phyloP scores from a whole-genome alignment of 2,113 vertebrate species.

The Rallus limicola region DNA sequence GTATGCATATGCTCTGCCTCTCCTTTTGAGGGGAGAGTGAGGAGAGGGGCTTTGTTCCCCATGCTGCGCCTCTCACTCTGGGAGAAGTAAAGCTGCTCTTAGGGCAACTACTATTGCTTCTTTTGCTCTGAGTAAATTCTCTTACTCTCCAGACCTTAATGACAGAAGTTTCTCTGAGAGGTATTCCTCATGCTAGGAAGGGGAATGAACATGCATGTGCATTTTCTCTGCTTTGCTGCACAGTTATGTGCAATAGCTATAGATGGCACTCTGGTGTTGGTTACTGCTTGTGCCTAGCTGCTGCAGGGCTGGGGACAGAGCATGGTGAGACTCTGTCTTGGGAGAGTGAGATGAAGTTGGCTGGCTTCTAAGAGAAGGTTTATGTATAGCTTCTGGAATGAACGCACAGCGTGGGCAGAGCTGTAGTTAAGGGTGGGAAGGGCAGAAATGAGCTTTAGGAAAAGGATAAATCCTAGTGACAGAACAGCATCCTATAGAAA shows the following conservation, averaged over 20 bases:
- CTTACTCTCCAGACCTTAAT: not conserved
- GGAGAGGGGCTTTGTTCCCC: not conserved
- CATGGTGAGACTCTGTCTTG: not conserved
- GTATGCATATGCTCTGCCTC: constrained; percentile 47
- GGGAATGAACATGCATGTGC: not conserved
- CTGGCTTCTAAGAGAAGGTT: not conserved
- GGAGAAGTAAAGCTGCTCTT: not conserved
- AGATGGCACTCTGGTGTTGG: constrained; percentile 9
- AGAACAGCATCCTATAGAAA: not conserved
- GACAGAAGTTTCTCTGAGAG: not conserved
- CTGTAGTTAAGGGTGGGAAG: not conserved
- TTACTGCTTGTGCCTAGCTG: accelerated
- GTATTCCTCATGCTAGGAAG: accelerated
- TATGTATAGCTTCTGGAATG: not conserved
- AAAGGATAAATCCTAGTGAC: not conserved
- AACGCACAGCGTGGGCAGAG: not conserved
- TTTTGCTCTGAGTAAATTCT: not conserved
- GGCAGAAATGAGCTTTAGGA: not conserved
- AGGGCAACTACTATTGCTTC: not conserved
- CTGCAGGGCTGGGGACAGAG: not conserved
- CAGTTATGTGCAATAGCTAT: not conserved
- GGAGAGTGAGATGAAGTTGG: not conserved
- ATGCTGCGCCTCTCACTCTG: not conserved
- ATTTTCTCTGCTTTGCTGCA: not conserved
- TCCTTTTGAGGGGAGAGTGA: not conserved